These are phyloP conservation scores for Chironomus riparius DNA, from an alignment of 2,888 invertebrate genomes.

Conservation along the genomic window DNA sequence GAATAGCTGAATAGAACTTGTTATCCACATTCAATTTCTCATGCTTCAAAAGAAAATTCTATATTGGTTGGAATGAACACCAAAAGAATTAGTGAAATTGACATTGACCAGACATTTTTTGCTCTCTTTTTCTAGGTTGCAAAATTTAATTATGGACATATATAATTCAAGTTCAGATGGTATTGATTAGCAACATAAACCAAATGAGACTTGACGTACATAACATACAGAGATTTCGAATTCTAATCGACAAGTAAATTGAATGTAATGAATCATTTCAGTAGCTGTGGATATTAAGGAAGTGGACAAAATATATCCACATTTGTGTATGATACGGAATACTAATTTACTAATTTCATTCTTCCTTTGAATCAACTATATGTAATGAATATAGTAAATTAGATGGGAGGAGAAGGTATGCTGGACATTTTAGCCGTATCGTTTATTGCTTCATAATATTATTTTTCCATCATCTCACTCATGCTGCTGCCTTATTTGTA, in stretches of 20 bases:
- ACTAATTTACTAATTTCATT: background rate
- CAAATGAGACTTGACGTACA: background rate
- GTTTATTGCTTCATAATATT: background rate
- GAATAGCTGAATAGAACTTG: background rate
- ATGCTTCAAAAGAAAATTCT: background rate
- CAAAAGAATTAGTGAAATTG: background rate
- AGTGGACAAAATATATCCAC: too few relatives aligned
- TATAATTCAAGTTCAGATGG: too few relatives aligned
- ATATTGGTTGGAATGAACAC: too few relatives aligned
- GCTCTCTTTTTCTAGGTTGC: background rate
- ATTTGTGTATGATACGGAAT: background rate
- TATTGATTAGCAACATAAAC: background rate
- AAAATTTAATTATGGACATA: background rate
- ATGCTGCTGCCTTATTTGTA: too few relatives aligned
- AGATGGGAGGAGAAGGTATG: background rate
- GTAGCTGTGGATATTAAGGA: background rate
- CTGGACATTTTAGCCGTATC: background rate
- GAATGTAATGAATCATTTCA: slow-evolving; percentile 5
- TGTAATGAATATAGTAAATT: background rate
- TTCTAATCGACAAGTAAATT: background rate
- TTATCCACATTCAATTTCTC: background rate
- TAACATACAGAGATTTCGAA: background rate
- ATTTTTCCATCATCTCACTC: too few relatives aligned
- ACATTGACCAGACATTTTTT: background rate
- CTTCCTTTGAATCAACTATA: background rate